Percentiles rank a stretch among this genome's conserved stretches.
Evolutionary conservation across 2,113 vertebrate species (phyloP).

Genomic region (Ptyas mucosa): DNA sequence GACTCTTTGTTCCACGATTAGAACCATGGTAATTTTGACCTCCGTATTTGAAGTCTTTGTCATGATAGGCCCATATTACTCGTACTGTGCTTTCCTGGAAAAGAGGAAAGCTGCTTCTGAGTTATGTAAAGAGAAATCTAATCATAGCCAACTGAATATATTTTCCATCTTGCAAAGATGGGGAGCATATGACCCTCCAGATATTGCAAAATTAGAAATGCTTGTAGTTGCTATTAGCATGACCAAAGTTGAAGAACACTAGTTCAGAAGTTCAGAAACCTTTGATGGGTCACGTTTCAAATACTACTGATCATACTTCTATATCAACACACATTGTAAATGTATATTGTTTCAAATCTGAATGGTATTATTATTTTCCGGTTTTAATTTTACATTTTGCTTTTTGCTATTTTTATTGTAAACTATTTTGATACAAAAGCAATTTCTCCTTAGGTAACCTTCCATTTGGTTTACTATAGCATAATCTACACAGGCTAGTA

Average conservation of each 20-base stretch:
- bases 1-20: constrained; percentile 80
- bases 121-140: neutral
- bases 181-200: neutral
- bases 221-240: neutral
- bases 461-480: neutral
- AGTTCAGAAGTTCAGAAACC: neutral
- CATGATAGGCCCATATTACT: constrained; percentile 86
- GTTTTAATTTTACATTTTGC: neutral
- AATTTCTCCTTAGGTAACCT: neutral
- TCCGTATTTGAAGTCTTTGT: constrained; percentile 71
- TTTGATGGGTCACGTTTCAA: neutral
- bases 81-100: constrained; percentile 79
- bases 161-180: neutral
- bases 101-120: neutral
- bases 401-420: neutral
- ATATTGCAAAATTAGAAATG: neutral
- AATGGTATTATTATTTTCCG: neutral
- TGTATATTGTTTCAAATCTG: neutral
- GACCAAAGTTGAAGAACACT: neutral
- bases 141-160: neutral
- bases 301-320: neutral
- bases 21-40: constrained; percentile 77
- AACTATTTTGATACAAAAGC: neutral
- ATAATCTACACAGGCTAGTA: neutral
- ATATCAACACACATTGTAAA: neutral